Base-by-base conservation (phyloP, 2,113 vertebrate genomes). In the Clarias magur region DNA sequence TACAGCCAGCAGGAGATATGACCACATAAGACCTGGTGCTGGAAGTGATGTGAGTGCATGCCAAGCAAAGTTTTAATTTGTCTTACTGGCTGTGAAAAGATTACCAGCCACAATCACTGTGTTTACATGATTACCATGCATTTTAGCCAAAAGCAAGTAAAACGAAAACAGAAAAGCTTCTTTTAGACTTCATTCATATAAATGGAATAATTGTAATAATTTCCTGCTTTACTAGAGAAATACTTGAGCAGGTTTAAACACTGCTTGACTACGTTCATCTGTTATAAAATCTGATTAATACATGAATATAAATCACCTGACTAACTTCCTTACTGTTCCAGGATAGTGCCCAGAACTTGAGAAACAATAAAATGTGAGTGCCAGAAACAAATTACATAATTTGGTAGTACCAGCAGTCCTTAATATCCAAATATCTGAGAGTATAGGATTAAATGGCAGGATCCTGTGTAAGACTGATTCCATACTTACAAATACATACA, bases 101-200 rank as follows among this genome's bases (percentile, higher is more conserved):
- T 81, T 21, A 67, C 48, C 12, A 16, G 42, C 63, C 7, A 65
- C 38, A 85, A 16, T 30, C 53, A 57, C 54, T 4, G 5, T 53
- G 80, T 42, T 23, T 12, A 65, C 63, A 12, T 72, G 53, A 30
- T 15, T 25, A 63, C 48, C 3, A 38, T 1, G 56, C 21, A 56
- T 17, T 60, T 38, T 73, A 90, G 25, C 90, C 84, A 90, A 92
- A 91, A 83, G 91, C 90, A 91, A 90, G 92, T 92, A 91, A 90
- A 72, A 87, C 11, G 48, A 53, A 85, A 19, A 59, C 34, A 56
- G 57, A 34, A 73, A 78, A 21, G 34, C 10, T 53, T 38, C 15
- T 48, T 60, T 60, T 48, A 48, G 38, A n/a, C 72, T 30, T 23
- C 70, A 42, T 75, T 48, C 19, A 73, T 38, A 84, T 23, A 16